Base-by-base conservation (phyloP, 2,113 vertebrate genomes). In the Gnathonemus echidnorhynchus region DNA sequence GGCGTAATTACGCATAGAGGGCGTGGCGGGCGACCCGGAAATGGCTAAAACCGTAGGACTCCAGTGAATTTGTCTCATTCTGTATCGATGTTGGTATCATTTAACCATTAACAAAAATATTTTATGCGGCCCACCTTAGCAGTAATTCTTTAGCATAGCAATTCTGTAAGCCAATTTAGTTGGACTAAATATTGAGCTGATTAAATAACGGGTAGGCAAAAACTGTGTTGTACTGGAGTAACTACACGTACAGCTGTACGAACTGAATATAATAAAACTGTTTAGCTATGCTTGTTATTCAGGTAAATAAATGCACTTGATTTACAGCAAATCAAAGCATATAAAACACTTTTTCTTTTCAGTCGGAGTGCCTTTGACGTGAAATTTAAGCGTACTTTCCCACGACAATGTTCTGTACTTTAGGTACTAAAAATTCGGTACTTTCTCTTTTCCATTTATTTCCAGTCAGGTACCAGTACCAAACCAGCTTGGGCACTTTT, bases 1-100 rank as follows among this genome's bases (percentile, higher is more conserved):
- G 93, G 31, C 50, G 46, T 92, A 91, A 94, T 89, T 84, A 90
- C 93, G 93, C 85, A 90, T 27, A 83, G 21, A 49, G 88, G 49
- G 74, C 74, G 74, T 35, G 31, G 31, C 17, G 13, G 74, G 15
- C 8, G 35, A 45, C 50, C 89, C 42, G 77, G 89, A 89, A 89
- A 80, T 31, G n/a, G 49, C 86, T 56, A 11, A 87, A 87, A 56
- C 27, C 15, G 19, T 48, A 21, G 5, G 27, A 42, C 19, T 80
- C 17, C 5, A 7, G 77, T 48, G 42, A 24, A 13, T 85, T 85
- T 6, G 15, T 80, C 83, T 48, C 19, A n/a, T 24, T 48, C 42
- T 21, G 21, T 45, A n/a, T 24, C 1, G 74, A 15, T 21, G 31
- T 80, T 11, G n/a, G 62, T 31, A 31, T 31, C 17, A 42, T 42